A percentile compares a stretch with the other conserved stretches of the same genome.
phyloP scores from a whole-genome alignment of 2,113 vertebrate genomes.

The Lamprologus callipterus region DNA sequence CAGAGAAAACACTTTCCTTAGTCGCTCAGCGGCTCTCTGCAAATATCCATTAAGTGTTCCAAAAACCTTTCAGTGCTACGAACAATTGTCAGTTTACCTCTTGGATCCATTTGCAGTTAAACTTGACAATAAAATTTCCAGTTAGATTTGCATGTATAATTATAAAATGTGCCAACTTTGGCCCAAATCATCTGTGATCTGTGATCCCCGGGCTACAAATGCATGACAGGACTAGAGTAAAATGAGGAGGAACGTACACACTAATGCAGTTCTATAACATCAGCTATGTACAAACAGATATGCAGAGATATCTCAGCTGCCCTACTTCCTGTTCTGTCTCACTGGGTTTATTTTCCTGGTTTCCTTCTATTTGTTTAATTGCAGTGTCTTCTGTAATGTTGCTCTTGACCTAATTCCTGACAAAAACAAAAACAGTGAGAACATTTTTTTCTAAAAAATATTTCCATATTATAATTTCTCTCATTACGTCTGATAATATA shows the following conservation, averaged over 20 bases:
- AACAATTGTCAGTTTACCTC: background rate
- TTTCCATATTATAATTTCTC: background rate
- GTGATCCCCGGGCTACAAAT: background rate
- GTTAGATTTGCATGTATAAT: background rate
- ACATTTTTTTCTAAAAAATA: background rate
- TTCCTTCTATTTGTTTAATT: background rate
- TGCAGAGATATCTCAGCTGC: background rate
- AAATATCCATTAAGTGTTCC: background rate
- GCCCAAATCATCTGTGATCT: background rate
- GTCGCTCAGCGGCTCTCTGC: background rate
- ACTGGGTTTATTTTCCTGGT: background rate
- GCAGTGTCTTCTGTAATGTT: background rate
- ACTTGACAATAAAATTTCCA: background rate
- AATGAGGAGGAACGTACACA: rapidly evolving
- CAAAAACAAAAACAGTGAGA: background rate
- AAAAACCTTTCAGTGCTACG: background rate
- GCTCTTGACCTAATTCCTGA: background rate
- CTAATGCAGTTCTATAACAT: background rate
- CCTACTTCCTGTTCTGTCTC: background rate
- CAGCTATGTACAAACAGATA: background rate
- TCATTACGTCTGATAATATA: background rate
- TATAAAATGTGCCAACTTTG: background rate
- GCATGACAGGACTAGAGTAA: background rate
- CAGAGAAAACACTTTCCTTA: background rate
- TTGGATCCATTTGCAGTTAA: background rate